These are phyloP conservation scores for Paradoxurus hermaphroditus DNA, from an alignment of 2,113 vertebrate species.

Conservation along the genomic window DNA sequence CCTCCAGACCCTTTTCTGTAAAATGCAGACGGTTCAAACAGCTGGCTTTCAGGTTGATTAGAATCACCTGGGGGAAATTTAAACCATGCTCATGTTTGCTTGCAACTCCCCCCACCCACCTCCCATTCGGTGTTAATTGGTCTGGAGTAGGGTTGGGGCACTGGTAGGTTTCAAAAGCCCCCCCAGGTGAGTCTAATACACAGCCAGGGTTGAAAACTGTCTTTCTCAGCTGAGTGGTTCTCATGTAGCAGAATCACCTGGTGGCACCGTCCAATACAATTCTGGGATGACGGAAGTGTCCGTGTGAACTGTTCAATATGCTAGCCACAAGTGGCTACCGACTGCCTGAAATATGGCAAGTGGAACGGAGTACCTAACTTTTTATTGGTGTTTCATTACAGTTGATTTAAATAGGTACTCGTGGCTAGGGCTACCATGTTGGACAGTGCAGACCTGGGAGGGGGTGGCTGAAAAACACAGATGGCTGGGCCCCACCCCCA, in stretches of 20 bases:
- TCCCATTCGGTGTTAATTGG: neutral
- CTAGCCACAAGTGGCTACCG: too few relatives aligned
- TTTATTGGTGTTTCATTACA: neutral
- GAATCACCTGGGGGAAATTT: neutral
- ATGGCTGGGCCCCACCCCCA: too few relatives aligned
- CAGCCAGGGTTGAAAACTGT: neutral
- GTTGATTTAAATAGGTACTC: neutral
- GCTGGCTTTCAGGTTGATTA: neutral
- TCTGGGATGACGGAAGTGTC: neutral
- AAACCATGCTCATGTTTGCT: neutral
- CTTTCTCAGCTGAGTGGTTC: neutral
- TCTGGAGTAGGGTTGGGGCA: neutral
- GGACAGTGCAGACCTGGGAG: neutral
- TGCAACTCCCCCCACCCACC: neutral
- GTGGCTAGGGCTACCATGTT: neutral
- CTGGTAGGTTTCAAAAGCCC: neutral
- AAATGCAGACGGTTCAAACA: neutral
- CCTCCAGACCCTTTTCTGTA: neutral
- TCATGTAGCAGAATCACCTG: accelerated
- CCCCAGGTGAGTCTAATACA: neutral
- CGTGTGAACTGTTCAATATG: accelerated
- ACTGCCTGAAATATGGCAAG: neutral
- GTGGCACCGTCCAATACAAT: neutral
- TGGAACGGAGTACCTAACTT: neutral
- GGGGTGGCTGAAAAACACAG: neutral